A percentile compares a stretch with the other conserved stretches of the same genome.
Evolutionary conservation across 2,888 invertebrate species (phyloP).

Genomic region (Andrena trimmerana): DNA sequence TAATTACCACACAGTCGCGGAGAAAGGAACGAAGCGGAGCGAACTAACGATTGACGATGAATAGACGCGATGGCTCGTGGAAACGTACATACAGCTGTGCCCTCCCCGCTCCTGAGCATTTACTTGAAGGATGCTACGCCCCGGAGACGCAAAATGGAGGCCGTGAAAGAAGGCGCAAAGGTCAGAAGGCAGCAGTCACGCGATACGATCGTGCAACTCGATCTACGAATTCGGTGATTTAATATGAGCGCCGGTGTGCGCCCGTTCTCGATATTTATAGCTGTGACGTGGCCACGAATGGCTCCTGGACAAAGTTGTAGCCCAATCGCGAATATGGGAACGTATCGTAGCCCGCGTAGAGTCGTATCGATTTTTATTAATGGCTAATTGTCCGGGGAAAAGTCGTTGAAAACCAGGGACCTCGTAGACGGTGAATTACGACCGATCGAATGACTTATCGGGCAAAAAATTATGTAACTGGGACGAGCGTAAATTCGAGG

Average conservation of each 20-base stretch:
- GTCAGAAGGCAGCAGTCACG: slow-evolving; percentile 56
- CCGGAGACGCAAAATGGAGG: slow-evolving; percentile 17
- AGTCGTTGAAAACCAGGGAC: background rate
- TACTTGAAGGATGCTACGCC: background rate
- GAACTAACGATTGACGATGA: background rate
- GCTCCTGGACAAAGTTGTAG: background rate
- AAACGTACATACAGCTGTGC: background rate
- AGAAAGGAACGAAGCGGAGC: background rate
- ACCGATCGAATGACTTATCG: slow-evolving; percentile 2
- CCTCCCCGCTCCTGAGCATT: background rate
- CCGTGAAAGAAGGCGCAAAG: slow-evolving; percentile 48
- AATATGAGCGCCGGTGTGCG: slow-evolving; percentile 36
- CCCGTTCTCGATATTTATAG: slow-evolving; percentile 52
- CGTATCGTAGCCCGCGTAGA: background rate
- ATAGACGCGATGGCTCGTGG: background rate
- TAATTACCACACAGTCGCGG: slow-evolving; percentile 28
- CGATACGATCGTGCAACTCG: slow-evolving; percentile 48
- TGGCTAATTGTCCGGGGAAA: background rate
- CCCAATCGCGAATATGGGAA: background rate
- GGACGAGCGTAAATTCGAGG: slow-evolving; percentile 8
- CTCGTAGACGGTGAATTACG: background rate
- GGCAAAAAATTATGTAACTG: slow-evolving; percentile 10
- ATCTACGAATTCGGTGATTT: slow-evolving; percentile 49
- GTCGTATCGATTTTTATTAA: slow-evolving; percentile 15
- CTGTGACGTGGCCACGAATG: slow-evolving; percentile 4